Base-by-base conservation (phyloP, 2,797 vertebrate genomes). In the Syndactyla subalaris region DNA sequence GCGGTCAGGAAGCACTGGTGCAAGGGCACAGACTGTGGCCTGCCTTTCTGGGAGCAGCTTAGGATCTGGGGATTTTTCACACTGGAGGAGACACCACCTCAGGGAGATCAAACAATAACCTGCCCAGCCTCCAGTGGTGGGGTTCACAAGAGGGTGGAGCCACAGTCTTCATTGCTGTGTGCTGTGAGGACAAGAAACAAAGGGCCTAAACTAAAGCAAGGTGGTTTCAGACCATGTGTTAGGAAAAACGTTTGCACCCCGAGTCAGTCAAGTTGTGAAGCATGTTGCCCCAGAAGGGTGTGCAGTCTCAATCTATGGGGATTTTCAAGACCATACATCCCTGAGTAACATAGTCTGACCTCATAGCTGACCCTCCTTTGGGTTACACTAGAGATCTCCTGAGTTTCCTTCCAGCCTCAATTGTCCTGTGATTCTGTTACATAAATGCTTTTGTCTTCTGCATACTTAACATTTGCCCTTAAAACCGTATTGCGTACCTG, bases 41-140 rank as follows among this genome's bases (percentile, higher is more conserved):
- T 45, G 13, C 19, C 38, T 81, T 20, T 5, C 54, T 73, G 20
- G 5, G 34, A 63, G 38, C 12, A 67, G 12, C 4, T 57, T 20
- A n/a, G 34, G 30, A 63, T 1, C n/a, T 52, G 12, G 8, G 5
- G 1, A 41, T 26, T 52, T 24, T 82, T 77, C 30, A 82, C 38
- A 3, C 30, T 77, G 59, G 12, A 52, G 22, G 38, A 57, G 14
- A 41, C 5, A 67, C 7, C 1, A 3, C 11, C 27, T 52, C 39
- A 58, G 23, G 19, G 16, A 20, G 19, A 59, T 12, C 11, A 78
- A 68, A 32, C 16, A 49, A 26, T 22, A 41, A 30, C 19, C 24
- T 9, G 4, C 1, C 5, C 46, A 41, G 11, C 3, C 24, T 57
- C 26, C 52, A 61, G 11, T 11, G 13, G 14, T 0, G 1, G 12